Base-by-base conservation (phyloP, 2,797 vertebrate species). In the Tenualosa ilisha region DNA sequence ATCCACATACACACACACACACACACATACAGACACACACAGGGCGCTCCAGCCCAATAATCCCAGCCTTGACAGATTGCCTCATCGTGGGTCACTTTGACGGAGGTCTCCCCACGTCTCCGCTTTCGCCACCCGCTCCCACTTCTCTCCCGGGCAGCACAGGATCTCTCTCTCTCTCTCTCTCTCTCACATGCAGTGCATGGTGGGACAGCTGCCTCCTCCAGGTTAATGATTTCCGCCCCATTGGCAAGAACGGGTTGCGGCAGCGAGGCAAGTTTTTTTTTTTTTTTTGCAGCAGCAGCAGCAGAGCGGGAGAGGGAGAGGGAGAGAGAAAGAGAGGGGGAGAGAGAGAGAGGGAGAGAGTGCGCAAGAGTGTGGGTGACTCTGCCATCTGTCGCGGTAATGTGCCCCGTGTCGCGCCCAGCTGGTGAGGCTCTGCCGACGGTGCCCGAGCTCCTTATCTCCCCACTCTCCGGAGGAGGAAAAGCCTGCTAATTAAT, bases 21-120 rank as follows among this genome's bases (percentile, higher is more conserved):
- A 65, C 84, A 84, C 84, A 82, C 85, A 84, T 83, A 84, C 83
- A 85, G 92, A 94, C 91, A 94, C 92, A 92, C 91, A 86, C 91
- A 92, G 91, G 92, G 92, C 89, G 88, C 37, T 46, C 15, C 37
- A 93, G 94, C 92, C 94, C 94, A 96, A 96, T 95, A 95, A 95
- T 94, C 94, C 93, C 93, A 94, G 94, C 94, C 93, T 93, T 95
- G 95, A 96, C 95, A 95, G 95, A 95, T 95, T 95, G 94, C 93
- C 94, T 95, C 94, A 95, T 93, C 94, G 93, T 93, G 94, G 94
- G 90, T 93, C 92, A 94, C 92, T 94, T 94, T 94, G 90, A 92
- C 72, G 72, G 93, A 91, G 85, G 85, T 86, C 87, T 83, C 81
- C 87, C 56, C 83, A 82, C 61, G 24, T 40, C 56, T 59, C 82